phyloP scores from a whole-genome alignment of 2,888 invertebrate genomes.

The Pyrrhia umbra region DNA sequence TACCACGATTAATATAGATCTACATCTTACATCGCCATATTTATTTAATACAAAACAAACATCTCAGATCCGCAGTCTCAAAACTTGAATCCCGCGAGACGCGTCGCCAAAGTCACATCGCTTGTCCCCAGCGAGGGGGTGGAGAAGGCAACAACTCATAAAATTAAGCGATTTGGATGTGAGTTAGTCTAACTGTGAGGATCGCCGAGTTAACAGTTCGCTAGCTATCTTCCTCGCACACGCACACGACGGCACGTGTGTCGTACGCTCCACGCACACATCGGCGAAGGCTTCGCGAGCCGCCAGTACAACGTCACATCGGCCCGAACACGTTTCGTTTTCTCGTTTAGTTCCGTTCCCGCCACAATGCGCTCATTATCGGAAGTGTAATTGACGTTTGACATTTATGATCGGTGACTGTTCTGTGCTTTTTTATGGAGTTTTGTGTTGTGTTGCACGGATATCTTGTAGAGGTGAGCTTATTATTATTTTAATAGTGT shows the following conservation, averaged over 20 bases:
- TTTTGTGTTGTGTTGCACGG: constrained; percentile 59
- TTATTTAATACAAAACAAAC: constrained; percentile 32
- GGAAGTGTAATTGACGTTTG: constrained; percentile 67
- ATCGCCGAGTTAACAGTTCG: constrained; percentile 87
- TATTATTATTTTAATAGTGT: constrained; percentile 4
- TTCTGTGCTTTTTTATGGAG: constrained; percentile 57
- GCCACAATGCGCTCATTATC: constrained; percentile 62
- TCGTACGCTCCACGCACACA: constrained; percentile 49
- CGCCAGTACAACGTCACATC: constrained; percentile 64
- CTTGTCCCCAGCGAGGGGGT: constrained; percentile 82
- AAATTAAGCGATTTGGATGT: constrained; percentile 91
- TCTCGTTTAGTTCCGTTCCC: constrained; percentile 59
- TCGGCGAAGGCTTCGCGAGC: constrained; percentile 40
- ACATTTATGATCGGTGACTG: constrained; percentile 63
- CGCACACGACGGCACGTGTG: constrained; percentile 68
- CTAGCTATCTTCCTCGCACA: constrained; percentile 80
- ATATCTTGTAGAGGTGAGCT: constrained; percentile 58
- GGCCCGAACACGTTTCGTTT: constrained; percentile 58
- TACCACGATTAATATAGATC: neutral
- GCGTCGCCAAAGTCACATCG: constrained; percentile 77
- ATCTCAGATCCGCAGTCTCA: constrained; percentile 18
- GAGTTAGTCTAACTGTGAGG: constrained; percentile 90
- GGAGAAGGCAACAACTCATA: constrained; percentile 91
- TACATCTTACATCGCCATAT: constrained; percentile 3
- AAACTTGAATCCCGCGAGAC: constrained; percentile 54